These are phyloP conservation scores for Lampris incognitus DNA, from an alignment of 2,113 vertebrate genomes.

Conservation along the genomic window DNA sequence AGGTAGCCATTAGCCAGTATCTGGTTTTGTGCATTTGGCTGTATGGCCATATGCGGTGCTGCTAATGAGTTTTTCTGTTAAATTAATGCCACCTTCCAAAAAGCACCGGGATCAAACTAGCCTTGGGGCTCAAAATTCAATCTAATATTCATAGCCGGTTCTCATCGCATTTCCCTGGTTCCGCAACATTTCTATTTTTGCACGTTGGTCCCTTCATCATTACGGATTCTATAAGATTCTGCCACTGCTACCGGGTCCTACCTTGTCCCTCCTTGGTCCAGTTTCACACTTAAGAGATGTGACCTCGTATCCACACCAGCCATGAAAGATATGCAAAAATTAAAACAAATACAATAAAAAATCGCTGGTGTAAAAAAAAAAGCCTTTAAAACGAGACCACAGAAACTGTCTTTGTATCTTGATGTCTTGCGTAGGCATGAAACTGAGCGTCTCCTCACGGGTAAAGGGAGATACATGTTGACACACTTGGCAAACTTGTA, in stretches of 20 bases:
- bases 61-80: slow-evolving; percentile 21
- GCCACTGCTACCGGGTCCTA: not conserved
- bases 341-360: no score
- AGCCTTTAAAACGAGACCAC: no score
- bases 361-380: no score
- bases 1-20: not conserved
- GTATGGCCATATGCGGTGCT: not conserved
- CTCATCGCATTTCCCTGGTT: slow-evolving; percentile 19
- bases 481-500: no score
- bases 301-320: slow-evolving; percentile 1
- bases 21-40: not conserved
- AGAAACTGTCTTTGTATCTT: no score
- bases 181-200: slow-evolving; percentile 49
- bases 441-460: no score
- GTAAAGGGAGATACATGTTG: no score
- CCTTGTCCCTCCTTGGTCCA: slow-evolving; percentile 23
- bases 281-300: slow-evolving; percentile 34
- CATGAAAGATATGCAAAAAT: not conserved
- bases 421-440: no score
- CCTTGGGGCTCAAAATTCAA: slow-evolving; percentile 31
- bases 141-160: slow-evolving; percentile 52
- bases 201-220: slow-evolving; percentile 19
- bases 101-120: slow-evolving; percentile 25
- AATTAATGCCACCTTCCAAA: slow-evolving; percentile 21
- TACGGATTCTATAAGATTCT: slow-evolving; percentile 43